Evolutionary conservation across 2,113 vertebrate species (phyloP).

Genomic region (Archilochus colubris): DNA sequence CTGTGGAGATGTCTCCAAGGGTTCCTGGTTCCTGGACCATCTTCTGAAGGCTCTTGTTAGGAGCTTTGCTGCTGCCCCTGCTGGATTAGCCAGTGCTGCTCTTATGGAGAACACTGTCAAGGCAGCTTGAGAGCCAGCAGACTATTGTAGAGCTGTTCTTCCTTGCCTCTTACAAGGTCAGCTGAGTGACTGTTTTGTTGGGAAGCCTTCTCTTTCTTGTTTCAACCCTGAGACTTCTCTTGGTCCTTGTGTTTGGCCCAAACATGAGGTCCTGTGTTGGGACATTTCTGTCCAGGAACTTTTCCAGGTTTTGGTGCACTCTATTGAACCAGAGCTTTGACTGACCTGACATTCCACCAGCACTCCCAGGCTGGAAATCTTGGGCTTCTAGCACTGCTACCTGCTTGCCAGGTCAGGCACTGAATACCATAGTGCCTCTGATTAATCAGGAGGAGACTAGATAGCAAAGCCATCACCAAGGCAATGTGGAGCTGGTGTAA

Average conservation of each 20-base stretch:
- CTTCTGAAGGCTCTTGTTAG: neutral
- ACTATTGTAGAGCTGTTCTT: fast-evolving
- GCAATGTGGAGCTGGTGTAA: neutral
- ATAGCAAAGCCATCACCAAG: too few species aligned
- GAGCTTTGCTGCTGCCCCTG: fast-evolving
- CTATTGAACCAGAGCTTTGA: neutral
- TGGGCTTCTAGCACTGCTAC: neutral
- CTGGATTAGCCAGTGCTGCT: neutral
- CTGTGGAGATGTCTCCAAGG: neutral
- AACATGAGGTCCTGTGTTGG: neutral
- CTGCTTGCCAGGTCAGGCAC: neutral
- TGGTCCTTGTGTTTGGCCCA: neutral
- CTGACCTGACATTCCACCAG: neutral
- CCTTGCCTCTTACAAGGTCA: neutral
- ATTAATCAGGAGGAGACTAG: too few species aligned
- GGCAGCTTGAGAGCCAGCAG: fast-evolving
- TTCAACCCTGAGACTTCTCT: neutral
- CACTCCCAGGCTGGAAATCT: neutral
- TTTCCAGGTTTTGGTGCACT: neutral
- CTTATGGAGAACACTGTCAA: fast-evolving
- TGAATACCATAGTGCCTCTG: too few species aligned
- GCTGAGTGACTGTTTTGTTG: neutral
- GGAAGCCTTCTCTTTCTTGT: neutral
- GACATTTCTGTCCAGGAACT: neutral
- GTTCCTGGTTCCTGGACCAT: neutral